These are phyloP conservation scores for Andricus grossulariae DNA, from an alignment of 1,140 invertebrate species.

Conservation along the genomic window DNA sequence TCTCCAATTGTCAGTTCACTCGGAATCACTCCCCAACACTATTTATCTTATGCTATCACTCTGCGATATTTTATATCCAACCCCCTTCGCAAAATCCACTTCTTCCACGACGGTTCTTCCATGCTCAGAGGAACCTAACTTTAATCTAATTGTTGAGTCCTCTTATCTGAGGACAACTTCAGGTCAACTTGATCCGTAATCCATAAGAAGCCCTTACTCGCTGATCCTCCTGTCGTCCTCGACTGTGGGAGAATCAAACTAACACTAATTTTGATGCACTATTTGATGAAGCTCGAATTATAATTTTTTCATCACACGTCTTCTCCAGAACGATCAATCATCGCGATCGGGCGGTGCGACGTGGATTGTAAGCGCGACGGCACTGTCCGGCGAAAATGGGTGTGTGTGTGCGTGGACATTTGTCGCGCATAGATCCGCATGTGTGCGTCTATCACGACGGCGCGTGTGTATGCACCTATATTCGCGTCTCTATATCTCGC, in stretches of 20 bases:
- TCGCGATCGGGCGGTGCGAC: constrained; percentile 17
- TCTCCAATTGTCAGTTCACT: constrained; percentile 16
- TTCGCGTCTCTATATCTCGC: constrained; percentile 52
- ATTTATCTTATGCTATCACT: not conserved
- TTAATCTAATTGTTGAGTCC: constrained; percentile 14
- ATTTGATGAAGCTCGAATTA: not conserved
- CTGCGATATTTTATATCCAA: constrained; percentile 2
- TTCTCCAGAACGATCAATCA: constrained; percentile 18
- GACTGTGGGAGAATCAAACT: constrained; percentile 34
- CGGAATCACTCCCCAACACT: constrained; percentile 33
- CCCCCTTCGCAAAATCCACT: constrained; percentile 37
- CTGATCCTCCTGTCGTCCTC: constrained; percentile 3
- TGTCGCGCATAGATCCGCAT: constrained; percentile 25
- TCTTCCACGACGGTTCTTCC: constrained; percentile 38
- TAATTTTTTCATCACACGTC: not conserved
- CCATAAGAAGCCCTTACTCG: not conserved
- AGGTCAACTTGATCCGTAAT: constrained; percentile 28
- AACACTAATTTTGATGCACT: constrained; percentile 24
- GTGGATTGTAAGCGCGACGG: constrained; percentile 19
- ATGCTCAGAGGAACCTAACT: constrained; percentile 30
- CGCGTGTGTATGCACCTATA: constrained; percentile 38
- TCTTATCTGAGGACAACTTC: constrained; percentile 3
- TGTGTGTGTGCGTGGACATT: constrained; percentile 21
- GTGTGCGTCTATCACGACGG: constrained; percentile 22
- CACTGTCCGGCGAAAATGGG: constrained; percentile 2